These are phyloP conservation scores for Epinotia nisella DNA, from an alignment of 2,888 invertebrate genomes.

Conservation along the genomic window DNA sequence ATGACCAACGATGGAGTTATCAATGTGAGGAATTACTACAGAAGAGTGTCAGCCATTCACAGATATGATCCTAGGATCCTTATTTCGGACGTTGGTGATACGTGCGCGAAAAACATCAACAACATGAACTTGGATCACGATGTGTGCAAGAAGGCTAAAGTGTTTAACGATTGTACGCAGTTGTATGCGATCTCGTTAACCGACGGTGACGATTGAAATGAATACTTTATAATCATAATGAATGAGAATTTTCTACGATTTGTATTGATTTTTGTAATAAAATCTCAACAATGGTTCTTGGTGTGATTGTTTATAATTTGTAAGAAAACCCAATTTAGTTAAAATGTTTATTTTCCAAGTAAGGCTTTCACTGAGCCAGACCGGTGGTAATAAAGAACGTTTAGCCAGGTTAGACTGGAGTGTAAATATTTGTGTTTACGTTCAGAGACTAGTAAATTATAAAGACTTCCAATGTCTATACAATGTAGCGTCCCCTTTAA, in stretches of 20 bases:
- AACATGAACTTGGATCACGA: slow-evolving; percentile 78
- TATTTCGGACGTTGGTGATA: slow-evolving; percentile 79
- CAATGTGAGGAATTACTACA: slow-evolving; percentile 76
- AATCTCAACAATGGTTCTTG: not conserved
- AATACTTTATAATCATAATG: not conserved
- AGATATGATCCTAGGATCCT: slow-evolving; percentile 76
- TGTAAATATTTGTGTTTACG: too few relatives aligned
- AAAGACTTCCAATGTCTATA: too few relatives aligned
- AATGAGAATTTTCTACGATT: slow-evolving; percentile 18
- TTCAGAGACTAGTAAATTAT: too few relatives aligned
- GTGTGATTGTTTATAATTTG: not conserved
- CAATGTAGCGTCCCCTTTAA: too few relatives aligned
- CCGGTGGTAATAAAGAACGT: not conserved
- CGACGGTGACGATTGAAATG: slow-evolving; percentile 57
- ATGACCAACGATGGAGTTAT: slow-evolving; percentile 77
- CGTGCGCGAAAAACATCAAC: slow-evolving; percentile 77
- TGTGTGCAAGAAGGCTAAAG: slow-evolving; percentile 79
- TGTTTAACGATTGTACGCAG: slow-evolving; percentile 80
- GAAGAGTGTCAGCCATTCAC: slow-evolving; percentile 75
- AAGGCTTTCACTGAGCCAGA: not conserved
- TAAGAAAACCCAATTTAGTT: not conserved
- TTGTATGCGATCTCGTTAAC: slow-evolving; percentile 73
- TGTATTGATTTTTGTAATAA: slow-evolving; percentile 22
- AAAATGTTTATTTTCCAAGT: not conserved
- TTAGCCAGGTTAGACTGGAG: not conserved